A percentile compares a stretch with the other conserved stretches of the same genome.
These are phyloP conservation scores for Pseudopipra pipra DNA, from an alignment of 2,113 vertebrate species.

Conservation along the genomic window DNA sequence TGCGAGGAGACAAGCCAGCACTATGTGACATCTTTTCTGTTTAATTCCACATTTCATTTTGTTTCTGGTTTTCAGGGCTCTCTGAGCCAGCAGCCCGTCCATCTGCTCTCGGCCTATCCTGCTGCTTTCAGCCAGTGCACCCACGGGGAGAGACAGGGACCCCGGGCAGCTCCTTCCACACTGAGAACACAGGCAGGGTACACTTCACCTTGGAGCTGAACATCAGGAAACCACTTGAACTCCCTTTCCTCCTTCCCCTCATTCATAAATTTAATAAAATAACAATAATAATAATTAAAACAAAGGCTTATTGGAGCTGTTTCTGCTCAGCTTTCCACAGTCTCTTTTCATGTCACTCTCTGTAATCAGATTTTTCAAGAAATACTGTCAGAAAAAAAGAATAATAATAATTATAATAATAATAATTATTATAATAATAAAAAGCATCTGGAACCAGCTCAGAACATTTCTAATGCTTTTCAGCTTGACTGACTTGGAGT, in stretches of 20 bases:
- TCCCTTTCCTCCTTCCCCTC: conserved; percentile 12
- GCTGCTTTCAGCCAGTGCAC: fast-evolving
- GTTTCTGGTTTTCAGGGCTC: not conserved
- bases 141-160: fast-evolving
- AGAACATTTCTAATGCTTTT: conserved; percentile 75
- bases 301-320: conserved; percentile 61
- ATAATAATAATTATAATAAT: conserved; percentile 35
- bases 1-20: not conserved
- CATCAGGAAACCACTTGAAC: conserved; percentile 8
- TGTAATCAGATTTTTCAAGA: conserved; percentile 65
- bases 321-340: conserved; percentile 52
- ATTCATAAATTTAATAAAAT: conserved; percentile 62
- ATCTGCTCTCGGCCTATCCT: not conserved
- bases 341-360: conserved; percentile 48
- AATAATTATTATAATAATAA: conserved; percentile 54
- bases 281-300: conserved; percentile 52
- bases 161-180: not conserved
- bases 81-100: not conserved
- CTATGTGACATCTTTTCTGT: not conserved
- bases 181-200: not conserved
- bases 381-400: conserved; percentile 72
- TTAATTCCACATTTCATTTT: not conserved
- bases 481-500: conserved; percentile 82
- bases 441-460: conserved; percentile 58
- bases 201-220: conserved; percentile 17